phyloP scores from a whole-genome alignment of 2,888 invertebrate species.

The Tenthredo mesomela region DNA sequence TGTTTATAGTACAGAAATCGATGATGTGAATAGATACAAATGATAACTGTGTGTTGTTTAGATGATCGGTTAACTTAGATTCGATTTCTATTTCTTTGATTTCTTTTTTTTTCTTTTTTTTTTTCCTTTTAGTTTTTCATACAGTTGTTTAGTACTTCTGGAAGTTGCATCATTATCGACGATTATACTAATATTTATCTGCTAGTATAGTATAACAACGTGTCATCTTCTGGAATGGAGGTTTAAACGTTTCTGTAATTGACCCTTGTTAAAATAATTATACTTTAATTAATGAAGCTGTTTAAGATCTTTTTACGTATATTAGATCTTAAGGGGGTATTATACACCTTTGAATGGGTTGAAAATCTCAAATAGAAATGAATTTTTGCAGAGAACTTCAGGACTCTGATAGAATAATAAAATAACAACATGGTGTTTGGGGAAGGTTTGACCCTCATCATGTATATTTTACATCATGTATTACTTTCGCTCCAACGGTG shows the following conservation, averaged over 20 bases:
- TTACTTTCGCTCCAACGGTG: too few relatives aligned
- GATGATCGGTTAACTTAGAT: background rate
- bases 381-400: too few relatives aligned
- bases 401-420: too few relatives aligned
- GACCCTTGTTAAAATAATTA: constrained; percentile 34
- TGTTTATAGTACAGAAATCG: background rate
- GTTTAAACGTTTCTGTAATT: constrained; percentile 27
- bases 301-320: background rate
- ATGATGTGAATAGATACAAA: background rate
- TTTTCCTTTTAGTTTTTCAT: background rate
- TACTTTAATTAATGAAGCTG: constrained; percentile 21
- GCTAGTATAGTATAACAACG: background rate
- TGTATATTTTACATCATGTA: too few relatives aligned
- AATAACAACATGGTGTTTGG: too few relatives aligned
- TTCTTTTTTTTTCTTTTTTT: background rate
- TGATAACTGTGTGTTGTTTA: background rate
- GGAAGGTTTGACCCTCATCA: too few relatives aligned
- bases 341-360: too few relatives aligned
- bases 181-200: background rate
- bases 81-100: background rate
- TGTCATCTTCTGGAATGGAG: background rate
- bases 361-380: too few relatives aligned
- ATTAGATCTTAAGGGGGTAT: background rate
- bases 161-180: background rate
- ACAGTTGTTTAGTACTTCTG: background rate